Base-by-base conservation (phyloP, 1,140 invertebrate species). In the Lordiphosa collinella region DNA sequence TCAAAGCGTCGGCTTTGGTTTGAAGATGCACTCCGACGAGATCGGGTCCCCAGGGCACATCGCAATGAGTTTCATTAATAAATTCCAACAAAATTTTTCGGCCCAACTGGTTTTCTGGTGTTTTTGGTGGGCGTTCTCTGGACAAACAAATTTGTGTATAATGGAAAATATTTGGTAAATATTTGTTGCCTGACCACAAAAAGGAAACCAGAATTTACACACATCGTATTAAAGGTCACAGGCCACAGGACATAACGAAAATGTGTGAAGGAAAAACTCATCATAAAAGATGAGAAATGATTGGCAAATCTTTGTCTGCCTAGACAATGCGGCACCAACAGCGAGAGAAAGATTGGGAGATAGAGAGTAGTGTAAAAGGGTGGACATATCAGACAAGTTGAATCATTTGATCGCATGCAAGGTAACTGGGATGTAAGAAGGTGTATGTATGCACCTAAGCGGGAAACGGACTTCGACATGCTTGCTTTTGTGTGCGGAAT, bases 121-220 rank as follows among this genome's bases (percentile, higher is more conserved):
- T n/a, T 29, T 34, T 48, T 48, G 14, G 46, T 14, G 32, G 46
- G 46, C 46, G 46, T 48, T 47, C 5, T 34, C 44, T 29, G 13
- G 12, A 48, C 29, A 48, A 12, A 48, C 70, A 80, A 22, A 22
- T 22, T 22, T 22, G 18, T 22, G 18, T 62, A 55, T 50, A 66
- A 80, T 66, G 65, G 41, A 80, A 82, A 82, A 76, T 71, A 80
- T 80, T 80, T 80, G 57, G 75, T 80, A 80, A 80, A 80, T 82
- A 79, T 79, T 79, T 79, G 75, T 60, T 25, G 12, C 25, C 25
- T 29, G 41, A 35, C 32, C 52, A 36, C 32, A 13, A 43, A 29
- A 51, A 25, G 47, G 12, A 44, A 57, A 55, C 43, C 56, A 48
- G 37, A 1, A 32, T 16, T 31, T 62, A 32, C 12, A 49, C 29